These are phyloP conservation scores for human DNA, from an alignment of 2,113 vertebrate species.

Conservation along the genomic window GRCh38 chr15:28754501-28755000, in stretches of 20 bases:
- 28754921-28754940: neutral
- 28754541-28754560: conserved; percentile 93
- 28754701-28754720: neutral
- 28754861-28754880: conserved; percentile 92
- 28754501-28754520: conserved; percentile 82
- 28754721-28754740: neutral
- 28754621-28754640: neutral
- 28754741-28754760: too few species aligned
- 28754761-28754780: neutral
- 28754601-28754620: neutral
- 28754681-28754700: accelerated
- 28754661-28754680: neutral
- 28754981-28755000: neutral
- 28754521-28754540: conserved; percentile 86
- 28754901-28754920: conserved; percentile 61
- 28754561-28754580: conserved; percentile 34
- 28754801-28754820: conserved; percentile 93
- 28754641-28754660: neutral
- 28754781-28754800: conserved; percentile 63
- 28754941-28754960: neutral
- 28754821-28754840: conserved; percentile 91
- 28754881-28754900: conserved; percentile 94
- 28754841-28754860: conserved; percentile 94
- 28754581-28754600: neutral
- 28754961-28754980: neutral